Evolutionary conservation across 2,113 vertebrate genomes (phyloP).

Genomic region (Rhombomys opimus): DNA sequence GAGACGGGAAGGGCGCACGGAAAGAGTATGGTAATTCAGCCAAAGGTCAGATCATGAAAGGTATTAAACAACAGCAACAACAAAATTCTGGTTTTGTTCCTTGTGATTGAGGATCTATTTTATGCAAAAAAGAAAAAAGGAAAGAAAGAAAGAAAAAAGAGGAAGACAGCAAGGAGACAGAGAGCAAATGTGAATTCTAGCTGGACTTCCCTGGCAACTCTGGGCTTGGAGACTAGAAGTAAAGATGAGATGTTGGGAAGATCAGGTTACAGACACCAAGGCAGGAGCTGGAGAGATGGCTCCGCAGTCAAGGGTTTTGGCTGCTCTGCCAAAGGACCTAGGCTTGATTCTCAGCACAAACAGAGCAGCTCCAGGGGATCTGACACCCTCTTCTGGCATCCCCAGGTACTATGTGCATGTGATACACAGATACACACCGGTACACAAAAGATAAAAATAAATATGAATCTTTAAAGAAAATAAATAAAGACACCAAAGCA

Average conservation of each 20-base stretch:
- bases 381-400: not conserved
- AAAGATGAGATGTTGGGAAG: not conserved
- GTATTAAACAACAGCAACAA: not conserved
- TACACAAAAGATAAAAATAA: not conserved
- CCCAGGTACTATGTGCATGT: not conserved
- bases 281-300: not conserved
- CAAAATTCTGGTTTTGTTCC: not conserved
- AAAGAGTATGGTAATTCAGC: not conserved
- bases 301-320: not conserved
- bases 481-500: not conserved
- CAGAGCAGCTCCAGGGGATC: not conserved
- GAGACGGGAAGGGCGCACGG: not conserved
- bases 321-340: not conserved
- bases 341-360: not conserved
- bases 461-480: not conserved
- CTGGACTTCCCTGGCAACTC: not conserved
- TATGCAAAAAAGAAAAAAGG: not conserved
- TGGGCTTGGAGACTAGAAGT: not conserved
- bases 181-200: not conserved
- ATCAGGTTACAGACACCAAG: not conserved
- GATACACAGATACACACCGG: not conserved
- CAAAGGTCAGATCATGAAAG: not conserved
- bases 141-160: not conserved
- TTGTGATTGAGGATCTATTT: not conserved
- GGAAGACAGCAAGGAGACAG: not conserved